Percentiles rank a stretch among this genome's conserved stretches.
These are phyloP conservation scores for Cheilosia impressa DNA, from an alignment of 2,888 invertebrate genomes.

Conservation along the genomic window DNA sequence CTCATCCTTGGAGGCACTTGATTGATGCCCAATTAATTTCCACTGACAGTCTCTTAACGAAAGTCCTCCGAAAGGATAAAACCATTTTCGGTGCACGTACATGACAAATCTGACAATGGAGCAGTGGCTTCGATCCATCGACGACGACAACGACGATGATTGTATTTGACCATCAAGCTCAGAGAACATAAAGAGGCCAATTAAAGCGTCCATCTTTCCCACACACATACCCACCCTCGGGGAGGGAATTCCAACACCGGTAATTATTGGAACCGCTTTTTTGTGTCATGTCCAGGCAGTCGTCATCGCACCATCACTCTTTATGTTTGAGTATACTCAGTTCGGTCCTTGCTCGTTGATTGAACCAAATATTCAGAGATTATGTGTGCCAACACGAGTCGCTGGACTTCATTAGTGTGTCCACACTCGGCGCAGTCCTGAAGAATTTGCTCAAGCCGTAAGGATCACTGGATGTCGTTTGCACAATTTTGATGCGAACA, in stretches of 20 bases:
- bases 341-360: constrained; percentile 50
- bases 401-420: constrained; percentile 68
- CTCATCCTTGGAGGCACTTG: constrained; percentile 44
- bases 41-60: constrained; percentile 63
- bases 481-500: constrained; percentile 68
- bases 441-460: constrained; percentile 59
- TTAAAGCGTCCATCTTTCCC: constrained; percentile 40
- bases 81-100: constrained; percentile 46
- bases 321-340: constrained; percentile 43
- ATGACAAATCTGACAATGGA: constrained; percentile 58
- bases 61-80: constrained; percentile 59
- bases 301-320: constrained; percentile 11
- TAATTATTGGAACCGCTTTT: constrained; percentile 73
- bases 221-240: not conserved
- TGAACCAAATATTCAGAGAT: constrained; percentile 70
- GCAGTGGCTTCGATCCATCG: constrained; percentile 19
- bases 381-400: constrained; percentile 72
- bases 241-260: constrained; percentile 62
- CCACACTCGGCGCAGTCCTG: constrained; percentile 1
- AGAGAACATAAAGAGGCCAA: constrained; percentile 56
- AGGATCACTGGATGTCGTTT: constrained; percentile 63
- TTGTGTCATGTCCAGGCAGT: constrained; percentile 58
- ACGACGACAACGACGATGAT: constrained; percentile 47
- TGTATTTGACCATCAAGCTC: constrained; percentile 60
- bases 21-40: constrained; percentile 72